These are phyloP conservation scores for Halcyon smyrnensis DNA, from an alignment of 2,797 vertebrate genomes.

Conservation along the genomic window DNA sequence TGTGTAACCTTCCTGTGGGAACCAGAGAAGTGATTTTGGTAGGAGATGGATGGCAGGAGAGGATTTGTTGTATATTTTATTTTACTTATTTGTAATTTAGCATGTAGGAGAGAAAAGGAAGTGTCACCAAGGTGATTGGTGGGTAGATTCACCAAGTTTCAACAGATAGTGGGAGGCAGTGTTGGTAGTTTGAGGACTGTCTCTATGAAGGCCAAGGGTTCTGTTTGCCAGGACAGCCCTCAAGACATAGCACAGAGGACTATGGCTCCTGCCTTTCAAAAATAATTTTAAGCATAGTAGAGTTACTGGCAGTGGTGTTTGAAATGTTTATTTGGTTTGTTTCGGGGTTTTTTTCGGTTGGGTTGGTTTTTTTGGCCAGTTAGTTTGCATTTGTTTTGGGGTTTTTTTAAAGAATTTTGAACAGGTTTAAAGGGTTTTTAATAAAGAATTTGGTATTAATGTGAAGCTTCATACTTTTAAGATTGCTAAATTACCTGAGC, in stretches of 20 bases:
- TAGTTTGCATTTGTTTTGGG: background rate
- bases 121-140: background rate
- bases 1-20: background rate
- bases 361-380: background rate
- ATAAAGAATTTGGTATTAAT: background rate
- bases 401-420: background rate
- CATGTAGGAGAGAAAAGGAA: background rate
- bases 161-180: background rate
- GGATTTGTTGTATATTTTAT: background rate
- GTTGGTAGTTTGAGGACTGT: background rate
- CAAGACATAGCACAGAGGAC: background rate
- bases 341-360: background rate
- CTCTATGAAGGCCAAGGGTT: background rate
- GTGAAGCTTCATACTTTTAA: background rate
- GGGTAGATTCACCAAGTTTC: background rate
- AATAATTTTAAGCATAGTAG: background rate
- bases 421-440: background rate
- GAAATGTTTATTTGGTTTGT: background rate
- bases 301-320: background rate
- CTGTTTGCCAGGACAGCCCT: background rate
- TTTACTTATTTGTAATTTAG: background rate
- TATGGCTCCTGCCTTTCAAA: background rate
- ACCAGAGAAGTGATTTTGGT: background rate
- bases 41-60: background rate
- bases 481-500: background rate